Conservation (phyloP, 1,140 invertebrate species). For the Branchinecta lynchi region DNA sequence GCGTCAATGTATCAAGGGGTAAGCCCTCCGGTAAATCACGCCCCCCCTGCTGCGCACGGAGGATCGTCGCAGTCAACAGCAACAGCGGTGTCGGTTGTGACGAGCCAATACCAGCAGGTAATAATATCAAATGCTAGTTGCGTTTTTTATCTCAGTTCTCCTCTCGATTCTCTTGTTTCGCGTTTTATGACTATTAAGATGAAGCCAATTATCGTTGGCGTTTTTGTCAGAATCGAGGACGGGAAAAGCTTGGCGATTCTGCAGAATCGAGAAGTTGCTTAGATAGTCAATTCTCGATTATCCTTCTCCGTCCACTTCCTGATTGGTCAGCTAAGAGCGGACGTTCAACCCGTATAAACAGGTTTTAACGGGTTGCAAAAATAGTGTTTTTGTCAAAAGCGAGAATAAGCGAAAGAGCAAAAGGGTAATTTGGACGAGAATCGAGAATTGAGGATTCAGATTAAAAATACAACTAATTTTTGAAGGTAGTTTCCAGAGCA, state of each 20-base stretch:
- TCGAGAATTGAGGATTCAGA: no score
- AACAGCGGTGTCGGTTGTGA: background rate
- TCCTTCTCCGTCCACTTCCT: no score
- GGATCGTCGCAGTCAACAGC: background rate
- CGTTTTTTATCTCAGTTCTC: no score
- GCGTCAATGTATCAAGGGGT: background rate
- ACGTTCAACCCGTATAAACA: background rate
- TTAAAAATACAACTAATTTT: no score
- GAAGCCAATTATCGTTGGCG: background rate
- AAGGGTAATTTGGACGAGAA: no score
- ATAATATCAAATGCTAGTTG: background rate
- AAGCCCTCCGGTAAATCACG: background rate
- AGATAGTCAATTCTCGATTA: no score
- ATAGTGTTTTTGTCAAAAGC: no score
- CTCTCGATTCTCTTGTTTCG: background rate
- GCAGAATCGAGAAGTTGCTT: no score
- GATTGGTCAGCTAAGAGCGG: no score
- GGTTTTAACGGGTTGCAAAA: no score
- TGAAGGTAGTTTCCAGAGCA: no score
- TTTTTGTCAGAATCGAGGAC: background rate
- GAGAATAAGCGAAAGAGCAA: no score
- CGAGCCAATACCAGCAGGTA: background rate
- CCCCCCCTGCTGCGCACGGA: background rate
- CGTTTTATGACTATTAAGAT: background rate
- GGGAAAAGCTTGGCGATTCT: background rate